Percentiles rank a stretch among this genome's conserved stretches.
Conservation (phyloP, 2,113 vertebrate species). For the Indicator maculatus region DNA sequence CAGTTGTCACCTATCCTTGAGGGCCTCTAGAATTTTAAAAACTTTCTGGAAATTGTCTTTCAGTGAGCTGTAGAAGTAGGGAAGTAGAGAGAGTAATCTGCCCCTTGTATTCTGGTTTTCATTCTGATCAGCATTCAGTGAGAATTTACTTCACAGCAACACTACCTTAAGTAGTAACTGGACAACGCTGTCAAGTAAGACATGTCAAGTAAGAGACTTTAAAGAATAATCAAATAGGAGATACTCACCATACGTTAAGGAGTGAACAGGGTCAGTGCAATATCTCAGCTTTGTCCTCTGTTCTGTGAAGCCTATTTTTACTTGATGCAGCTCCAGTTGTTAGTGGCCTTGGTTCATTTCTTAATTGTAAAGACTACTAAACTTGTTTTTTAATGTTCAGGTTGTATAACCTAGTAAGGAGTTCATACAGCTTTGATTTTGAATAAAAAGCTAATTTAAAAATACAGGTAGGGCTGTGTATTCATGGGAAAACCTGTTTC, state of each 20-base stretch:
- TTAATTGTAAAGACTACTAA: background rate
- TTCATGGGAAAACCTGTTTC: background rate
- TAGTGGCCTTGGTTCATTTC: background rate
- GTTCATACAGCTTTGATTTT: background rate
- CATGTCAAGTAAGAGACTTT: background rate
- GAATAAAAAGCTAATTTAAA: background rate
- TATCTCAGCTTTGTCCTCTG: background rate
- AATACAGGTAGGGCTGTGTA: background rate
- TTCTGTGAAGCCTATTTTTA: background rate
- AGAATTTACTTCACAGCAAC: background rate
- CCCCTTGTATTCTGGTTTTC: rapidly evolving
- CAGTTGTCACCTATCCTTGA: background rate
- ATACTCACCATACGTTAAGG: background rate
- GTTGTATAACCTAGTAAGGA: background rate
- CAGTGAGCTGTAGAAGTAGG: background rate
- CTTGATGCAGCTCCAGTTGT: background rate
- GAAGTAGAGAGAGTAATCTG: background rate
- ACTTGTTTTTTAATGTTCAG: background rate
- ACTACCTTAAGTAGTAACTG: background rate
- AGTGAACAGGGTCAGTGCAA: background rate
- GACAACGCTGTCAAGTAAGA: background rate
- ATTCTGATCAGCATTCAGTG: background rate
- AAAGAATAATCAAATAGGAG: background rate
- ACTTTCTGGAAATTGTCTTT: background rate
- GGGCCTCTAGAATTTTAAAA: background rate